These are phyloP conservation scores for Zootoca vivipara DNA, from an alignment of 2,113 vertebrate genomes.

Conservation along the genomic window DNA sequence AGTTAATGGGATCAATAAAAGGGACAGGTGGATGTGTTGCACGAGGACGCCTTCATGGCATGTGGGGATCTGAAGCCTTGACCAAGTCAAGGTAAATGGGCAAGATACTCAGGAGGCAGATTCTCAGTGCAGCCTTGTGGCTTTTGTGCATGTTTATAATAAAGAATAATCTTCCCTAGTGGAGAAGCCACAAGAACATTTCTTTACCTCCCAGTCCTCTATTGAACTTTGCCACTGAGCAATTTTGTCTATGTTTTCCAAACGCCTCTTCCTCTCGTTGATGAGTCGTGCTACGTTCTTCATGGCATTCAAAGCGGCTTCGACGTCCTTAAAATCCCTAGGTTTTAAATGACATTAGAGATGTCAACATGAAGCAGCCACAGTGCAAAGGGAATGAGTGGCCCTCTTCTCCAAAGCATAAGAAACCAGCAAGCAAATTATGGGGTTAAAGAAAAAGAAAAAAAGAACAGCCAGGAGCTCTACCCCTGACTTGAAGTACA, in stretches of 20 bases:
- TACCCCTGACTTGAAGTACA: neutral
- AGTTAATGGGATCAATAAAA: neutral
- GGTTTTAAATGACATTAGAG: slow-evolving; percentile 17
- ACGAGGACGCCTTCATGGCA: neutral
- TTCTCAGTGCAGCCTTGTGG: neutral
- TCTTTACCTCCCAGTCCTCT: slow-evolving; percentile 93
- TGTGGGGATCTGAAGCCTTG: neutral
- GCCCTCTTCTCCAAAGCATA: neutral
- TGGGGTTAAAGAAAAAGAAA: neutral
- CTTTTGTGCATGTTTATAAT: neutral
- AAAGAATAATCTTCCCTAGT: neutral
- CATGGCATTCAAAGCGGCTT: slow-evolving; percentile 94
- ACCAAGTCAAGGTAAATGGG: neutral
- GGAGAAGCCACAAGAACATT: neutral
- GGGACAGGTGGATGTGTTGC: too few relatives aligned
- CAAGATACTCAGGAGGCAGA: neutral
- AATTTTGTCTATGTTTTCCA: slow-evolving; percentile 97
- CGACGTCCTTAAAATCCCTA: slow-evolving; percentile 95
- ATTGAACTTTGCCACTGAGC: slow-evolving; percentile 96
- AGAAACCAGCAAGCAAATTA: neutral
- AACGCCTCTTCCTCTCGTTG: slow-evolving; percentile 92
- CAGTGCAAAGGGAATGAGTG: neutral
- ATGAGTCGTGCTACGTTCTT: slow-evolving; percentile 94
- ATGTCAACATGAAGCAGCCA: neutral
- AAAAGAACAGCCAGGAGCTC: neutral